A percentile compares a stretch with the other conserved stretches of the same genome.
Evolutionary conservation across 2,888 invertebrate species (phyloP).

Genomic region (Synanthedon vespiformis): DNA sequence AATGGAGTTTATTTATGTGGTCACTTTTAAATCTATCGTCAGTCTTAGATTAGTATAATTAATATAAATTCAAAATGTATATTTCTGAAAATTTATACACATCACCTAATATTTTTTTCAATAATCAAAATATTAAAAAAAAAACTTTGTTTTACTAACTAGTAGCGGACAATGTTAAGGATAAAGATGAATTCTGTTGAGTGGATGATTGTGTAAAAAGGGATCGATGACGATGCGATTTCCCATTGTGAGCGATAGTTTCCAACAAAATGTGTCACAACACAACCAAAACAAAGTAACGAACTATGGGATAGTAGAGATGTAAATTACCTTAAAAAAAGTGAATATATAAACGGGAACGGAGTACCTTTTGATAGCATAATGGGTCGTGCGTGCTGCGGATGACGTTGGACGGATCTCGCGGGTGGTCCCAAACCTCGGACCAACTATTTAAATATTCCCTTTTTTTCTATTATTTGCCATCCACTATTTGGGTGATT

Average conservation of each 20-base stretch:
- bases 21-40: no score
- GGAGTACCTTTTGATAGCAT: slow-evolving; percentile 54
- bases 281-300: slow-evolving; percentile 3
- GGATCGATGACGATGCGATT: slow-evolving; percentile 38
- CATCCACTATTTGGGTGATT: slow-evolving; percentile 48
- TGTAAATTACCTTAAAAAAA: slow-evolving; percentile 56
- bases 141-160: slow-evolving; percentile 8
- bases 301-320: slow-evolving; percentile 34
- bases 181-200: slow-evolving; percentile 44
- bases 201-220: slow-evolving; percentile 37
- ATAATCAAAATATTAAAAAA: not conserved
- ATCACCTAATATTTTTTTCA: no score
- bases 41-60: no score
- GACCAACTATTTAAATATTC: slow-evolving; percentile 57
- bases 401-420: slow-evolving; percentile 38
- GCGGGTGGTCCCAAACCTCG: slow-evolving; percentile 51
- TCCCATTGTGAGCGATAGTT: slow-evolving; percentile 15
- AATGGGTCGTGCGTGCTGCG: slow-evolving; percentile 53
- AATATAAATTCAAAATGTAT: no score
- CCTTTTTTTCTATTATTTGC: slow-evolving; percentile 55
- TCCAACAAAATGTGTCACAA: slow-evolving; percentile 18
- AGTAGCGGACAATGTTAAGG: slow-evolving; percentile 47
- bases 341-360: slow-evolving; percentile 39
- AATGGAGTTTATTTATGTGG: no score
- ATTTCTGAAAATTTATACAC: no score